Evolutionary conservation across 2,888 invertebrate species (phyloP).

Genomic region (Eutolmus rufibarbis): DNA sequence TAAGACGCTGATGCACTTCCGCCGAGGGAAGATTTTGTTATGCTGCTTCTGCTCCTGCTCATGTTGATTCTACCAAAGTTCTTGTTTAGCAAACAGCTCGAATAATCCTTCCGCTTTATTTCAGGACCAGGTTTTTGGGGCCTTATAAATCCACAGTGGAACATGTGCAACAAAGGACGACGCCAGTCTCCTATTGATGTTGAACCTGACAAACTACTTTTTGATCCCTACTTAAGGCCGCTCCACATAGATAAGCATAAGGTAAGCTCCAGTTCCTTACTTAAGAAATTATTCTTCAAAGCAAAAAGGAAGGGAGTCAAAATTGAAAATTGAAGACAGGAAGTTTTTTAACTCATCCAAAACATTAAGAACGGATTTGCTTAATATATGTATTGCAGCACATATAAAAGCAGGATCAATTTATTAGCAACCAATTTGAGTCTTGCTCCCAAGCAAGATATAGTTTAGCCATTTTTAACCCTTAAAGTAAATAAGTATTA

Average conservation of each 20-base stretch:
- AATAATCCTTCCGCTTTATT: conserved; percentile 52
- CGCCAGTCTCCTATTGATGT: conserved; percentile 98
- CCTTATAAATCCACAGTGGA: conserved; percentile 97
- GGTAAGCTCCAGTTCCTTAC: conserved; percentile 67
- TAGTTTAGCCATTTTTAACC: no score
- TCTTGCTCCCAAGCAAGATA: no score
- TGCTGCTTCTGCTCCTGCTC: neutral
- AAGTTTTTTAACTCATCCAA: neutral
- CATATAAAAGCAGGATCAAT: neutral
- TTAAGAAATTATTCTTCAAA: neutral
- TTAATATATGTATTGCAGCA: no score
- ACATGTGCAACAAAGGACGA: conserved; percentile 94
- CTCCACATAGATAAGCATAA: conserved; percentile 92
- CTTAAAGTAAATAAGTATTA: no score
- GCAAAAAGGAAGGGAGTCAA: neutral
- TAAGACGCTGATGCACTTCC: neutral
- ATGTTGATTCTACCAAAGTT: neutral
- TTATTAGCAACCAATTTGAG: neutral
- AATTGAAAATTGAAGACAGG: neutral
- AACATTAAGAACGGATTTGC: neutral
- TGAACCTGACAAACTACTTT: conserved; percentile 91
- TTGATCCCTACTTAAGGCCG: conserved; percentile 91
- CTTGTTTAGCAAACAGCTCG: neutral
- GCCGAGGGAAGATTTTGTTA: neutral
- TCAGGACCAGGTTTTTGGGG: conserved; percentile 98